phyloP scores from a whole-genome alignment of 2,113 vertebrate species.

The Stercorarius parasiticus region DNA sequence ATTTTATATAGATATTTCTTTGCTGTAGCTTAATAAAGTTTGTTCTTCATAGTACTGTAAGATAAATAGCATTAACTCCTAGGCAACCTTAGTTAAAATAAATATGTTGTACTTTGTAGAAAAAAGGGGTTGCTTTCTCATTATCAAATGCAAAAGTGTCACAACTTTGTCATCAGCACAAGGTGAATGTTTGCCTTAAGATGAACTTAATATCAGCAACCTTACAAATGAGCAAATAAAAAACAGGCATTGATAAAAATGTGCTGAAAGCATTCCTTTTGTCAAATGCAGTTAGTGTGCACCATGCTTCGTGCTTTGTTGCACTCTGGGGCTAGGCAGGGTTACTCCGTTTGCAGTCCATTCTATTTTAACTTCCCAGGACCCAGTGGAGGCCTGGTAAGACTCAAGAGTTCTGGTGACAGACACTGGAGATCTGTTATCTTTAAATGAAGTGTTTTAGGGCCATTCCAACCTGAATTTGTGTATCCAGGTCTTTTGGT shows the following conservation, averaged over 20 bases:
- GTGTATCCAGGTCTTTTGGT: background rate
- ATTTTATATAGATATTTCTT: background rate
- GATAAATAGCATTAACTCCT: background rate
- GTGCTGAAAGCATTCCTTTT: conserved; percentile 5
- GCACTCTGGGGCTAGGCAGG: background rate
- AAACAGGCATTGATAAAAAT: conserved; percentile 25
- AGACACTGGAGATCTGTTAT: background rate
- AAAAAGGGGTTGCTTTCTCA: background rate
- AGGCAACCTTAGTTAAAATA: background rate
- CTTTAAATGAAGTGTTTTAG: background rate
- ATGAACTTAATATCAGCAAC: conserved; percentile 19
- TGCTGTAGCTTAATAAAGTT: background rate
- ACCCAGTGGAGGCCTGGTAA: background rate
- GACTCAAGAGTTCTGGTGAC: background rate
- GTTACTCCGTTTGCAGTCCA: background rate
- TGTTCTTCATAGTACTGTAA: conserved; percentile 1
- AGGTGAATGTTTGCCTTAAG: conserved; percentile 19
- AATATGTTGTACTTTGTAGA: background rate
- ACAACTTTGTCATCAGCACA: background rate
- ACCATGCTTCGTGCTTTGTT: background rate
- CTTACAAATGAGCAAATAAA: conserved; percentile 32
- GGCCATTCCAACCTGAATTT: background rate
- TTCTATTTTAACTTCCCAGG: background rate
- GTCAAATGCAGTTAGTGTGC: background rate
- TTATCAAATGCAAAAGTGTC: background rate